Evolutionary conservation across 37 sponge, comb jelly and placozoan genomes (phyloP).

Genomic region (Crambe crambe): DNA sequence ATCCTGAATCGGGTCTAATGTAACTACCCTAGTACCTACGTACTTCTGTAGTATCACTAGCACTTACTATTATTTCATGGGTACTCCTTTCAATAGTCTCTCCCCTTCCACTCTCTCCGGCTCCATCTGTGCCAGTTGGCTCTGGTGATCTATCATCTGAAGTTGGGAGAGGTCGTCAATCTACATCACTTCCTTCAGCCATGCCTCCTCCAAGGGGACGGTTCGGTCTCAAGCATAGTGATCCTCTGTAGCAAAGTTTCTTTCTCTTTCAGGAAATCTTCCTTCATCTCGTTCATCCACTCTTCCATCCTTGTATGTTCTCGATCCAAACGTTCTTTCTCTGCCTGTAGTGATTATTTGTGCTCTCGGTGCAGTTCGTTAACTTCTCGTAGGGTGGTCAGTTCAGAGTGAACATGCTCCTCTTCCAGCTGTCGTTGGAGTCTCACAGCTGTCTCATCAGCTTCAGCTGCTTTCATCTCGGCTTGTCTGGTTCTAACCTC

Average conservation of each 20-base stretch:
- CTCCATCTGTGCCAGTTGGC: not conserved
- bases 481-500: not conserved
- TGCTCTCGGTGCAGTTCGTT: not conserved
- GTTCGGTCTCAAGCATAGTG: no score
- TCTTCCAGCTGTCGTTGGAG: not conserved
- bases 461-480: not conserved
- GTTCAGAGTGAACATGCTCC: not conserved
- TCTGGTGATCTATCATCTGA: not conserved
- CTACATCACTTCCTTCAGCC: not conserved
- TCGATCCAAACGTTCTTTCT: not conserved
- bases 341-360: not conserved
- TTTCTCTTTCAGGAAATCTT: no score
- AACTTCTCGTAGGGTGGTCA: not conserved
- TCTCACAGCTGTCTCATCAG: not conserved
- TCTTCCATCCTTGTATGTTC: not conserved
- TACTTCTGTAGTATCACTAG: not conserved
- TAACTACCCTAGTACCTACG: not conserved
- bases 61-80: not conserved
- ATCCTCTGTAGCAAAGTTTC: conserved; percentile 1
- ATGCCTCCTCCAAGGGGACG: not conserved
- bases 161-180: not conserved
- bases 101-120: not conserved
- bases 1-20: not conserved
- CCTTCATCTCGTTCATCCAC: no score
- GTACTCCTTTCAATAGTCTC: not conserved